phyloP scores from a whole-genome alignment of 1,140 invertebrate species.

The Colletes gigas region DNA sequence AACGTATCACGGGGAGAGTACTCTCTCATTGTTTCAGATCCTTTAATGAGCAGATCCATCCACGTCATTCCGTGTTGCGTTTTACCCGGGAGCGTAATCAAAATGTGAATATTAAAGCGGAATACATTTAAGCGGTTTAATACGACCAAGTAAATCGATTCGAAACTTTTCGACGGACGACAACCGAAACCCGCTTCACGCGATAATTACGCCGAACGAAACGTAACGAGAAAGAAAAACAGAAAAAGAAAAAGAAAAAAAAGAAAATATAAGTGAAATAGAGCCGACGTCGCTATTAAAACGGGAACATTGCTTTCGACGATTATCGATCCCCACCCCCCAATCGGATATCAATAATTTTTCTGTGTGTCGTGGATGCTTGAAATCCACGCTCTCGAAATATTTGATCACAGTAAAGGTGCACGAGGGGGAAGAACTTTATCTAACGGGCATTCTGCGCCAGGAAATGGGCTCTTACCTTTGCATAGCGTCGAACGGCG shows the following conservation, averaged over 20 bases:
- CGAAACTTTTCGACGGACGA: slow-evolving; percentile 3
- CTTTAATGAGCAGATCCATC: slow-evolving; percentile 38
- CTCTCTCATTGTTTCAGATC: slow-evolving; percentile 31
- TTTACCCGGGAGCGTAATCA: not conserved
- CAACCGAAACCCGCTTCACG: not conserved
- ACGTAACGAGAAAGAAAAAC: not conserved
- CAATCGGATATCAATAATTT: too few relatives aligned
- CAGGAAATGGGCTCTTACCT: slow-evolving; percentile 93
- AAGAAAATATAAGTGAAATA: not conserved
- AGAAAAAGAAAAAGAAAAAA: not conserved
- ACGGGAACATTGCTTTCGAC: not conserved
- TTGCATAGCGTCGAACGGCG: slow-evolving; percentile 93
- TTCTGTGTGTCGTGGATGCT: not conserved
- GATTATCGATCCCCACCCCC: too few relatives aligned
- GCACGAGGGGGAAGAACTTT: slow-evolving; percentile 86
- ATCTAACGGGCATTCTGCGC: slow-evolving; percentile 87
- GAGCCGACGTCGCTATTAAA: not conserved
- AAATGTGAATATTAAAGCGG: slow-evolving; percentile 30
- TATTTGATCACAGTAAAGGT: slow-evolving; percentile 76
- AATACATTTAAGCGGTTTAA: slow-evolving; percentile 9
- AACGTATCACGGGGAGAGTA: slow-evolving; percentile 13
- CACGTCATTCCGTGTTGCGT: slow-evolving; percentile 6
- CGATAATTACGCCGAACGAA: too few relatives aligned
- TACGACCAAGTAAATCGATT: not conserved
- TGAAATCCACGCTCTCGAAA: slow-evolving; percentile 75